A percentile compares a stretch with the other conserved stretches of the same genome.
Evolutionary conservation across 2,888 invertebrate genomes (phyloP).

Genomic region (Heliconius erato): DNA sequence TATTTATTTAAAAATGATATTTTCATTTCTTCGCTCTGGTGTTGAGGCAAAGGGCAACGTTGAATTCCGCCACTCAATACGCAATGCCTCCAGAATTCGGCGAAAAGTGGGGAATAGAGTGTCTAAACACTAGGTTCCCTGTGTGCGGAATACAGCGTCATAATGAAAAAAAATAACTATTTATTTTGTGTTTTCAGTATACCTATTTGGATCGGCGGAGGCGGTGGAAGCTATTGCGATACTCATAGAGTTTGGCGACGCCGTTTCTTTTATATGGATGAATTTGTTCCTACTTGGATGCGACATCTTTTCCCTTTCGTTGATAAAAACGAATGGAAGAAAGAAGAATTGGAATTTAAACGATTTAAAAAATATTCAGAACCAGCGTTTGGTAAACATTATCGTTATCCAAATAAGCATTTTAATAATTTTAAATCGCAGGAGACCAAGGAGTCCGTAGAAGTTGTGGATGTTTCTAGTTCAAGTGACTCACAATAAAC

Average conservation of each 20-base stretch:
- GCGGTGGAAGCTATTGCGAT: slow-evolving; percentile 62
- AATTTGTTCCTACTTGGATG: slow-evolving; percentile 69
- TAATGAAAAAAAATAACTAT: too few species aligned
- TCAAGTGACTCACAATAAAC: slow-evolving; percentile 13
- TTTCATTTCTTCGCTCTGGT: too few species aligned
- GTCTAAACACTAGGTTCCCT: too few species aligned
- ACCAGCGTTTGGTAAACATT: slow-evolving; percentile 69
- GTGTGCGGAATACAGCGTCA: too few species aligned
- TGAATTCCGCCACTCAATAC: too few species aligned
- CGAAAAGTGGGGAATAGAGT: too few species aligned
- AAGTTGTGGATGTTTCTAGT: slow-evolving; percentile 54
- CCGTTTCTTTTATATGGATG: slow-evolving; percentile 71
- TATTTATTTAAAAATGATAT: too few species aligned
- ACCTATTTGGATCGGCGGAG: slow-evolving; percentile 69
- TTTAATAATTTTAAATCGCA: slow-evolving; percentile 62
- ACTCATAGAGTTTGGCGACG: slow-evolving; percentile 69
- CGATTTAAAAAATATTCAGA: slow-evolving; percentile 67
- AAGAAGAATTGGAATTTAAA: slow-evolving; percentile 63
- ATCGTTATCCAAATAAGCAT: slow-evolving; percentile 59
- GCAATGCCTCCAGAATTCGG: too few species aligned
- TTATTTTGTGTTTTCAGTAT: slow-evolving; percentile 57
- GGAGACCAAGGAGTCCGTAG: slow-evolving; percentile 59
- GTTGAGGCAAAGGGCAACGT: too few species aligned
- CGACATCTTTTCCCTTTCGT: slow-evolving; percentile 62
- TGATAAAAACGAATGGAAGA: slow-evolving; percentile 64